phyloP scores from a whole-genome alignment of 2,113 vertebrate species.

The Eolophus roseicapilla region DNA sequence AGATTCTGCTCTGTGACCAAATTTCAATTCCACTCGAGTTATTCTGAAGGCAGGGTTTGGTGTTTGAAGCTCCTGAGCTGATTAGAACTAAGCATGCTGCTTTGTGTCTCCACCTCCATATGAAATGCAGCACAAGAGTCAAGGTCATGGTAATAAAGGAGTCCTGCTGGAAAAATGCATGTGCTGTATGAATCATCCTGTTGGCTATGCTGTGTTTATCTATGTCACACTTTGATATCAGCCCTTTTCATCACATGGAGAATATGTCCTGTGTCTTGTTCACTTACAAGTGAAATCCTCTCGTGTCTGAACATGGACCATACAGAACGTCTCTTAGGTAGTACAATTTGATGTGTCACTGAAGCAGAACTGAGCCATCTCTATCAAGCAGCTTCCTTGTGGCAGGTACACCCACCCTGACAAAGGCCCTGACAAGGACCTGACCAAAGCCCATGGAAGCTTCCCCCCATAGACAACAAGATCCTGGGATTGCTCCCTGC shows the following conservation, averaged over 20 bases:
- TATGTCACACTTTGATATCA: not conserved
- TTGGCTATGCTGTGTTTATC: not conserved
- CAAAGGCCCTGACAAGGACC: not conserved
- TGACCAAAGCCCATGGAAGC: not conserved
- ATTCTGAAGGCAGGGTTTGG: not conserved
- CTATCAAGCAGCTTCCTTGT: not conserved
- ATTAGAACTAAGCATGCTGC: not conserved
- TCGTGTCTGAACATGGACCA: rapidly evolving
- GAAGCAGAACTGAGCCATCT: not conserved
- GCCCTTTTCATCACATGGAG: not conserved
- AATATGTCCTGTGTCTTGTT: not conserved
- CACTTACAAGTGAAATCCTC: not conserved
- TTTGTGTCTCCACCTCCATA: not conserved
- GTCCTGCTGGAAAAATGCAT: not conserved
- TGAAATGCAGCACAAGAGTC: not conserved
- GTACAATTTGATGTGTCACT: not conserved
- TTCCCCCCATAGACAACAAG: not conserved
- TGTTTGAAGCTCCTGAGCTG: not conserved
- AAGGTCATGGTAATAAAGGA: not conserved
- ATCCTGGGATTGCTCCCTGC: not conserved
- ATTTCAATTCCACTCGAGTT: not conserved
- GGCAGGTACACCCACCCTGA: not conserved
- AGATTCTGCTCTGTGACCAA: not conserved
- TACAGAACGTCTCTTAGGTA: not conserved
- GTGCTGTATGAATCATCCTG: not conserved